phyloP scores from a whole-genome alignment of 2,888 invertebrate species.

The Punctoribates punctum region DNA sequence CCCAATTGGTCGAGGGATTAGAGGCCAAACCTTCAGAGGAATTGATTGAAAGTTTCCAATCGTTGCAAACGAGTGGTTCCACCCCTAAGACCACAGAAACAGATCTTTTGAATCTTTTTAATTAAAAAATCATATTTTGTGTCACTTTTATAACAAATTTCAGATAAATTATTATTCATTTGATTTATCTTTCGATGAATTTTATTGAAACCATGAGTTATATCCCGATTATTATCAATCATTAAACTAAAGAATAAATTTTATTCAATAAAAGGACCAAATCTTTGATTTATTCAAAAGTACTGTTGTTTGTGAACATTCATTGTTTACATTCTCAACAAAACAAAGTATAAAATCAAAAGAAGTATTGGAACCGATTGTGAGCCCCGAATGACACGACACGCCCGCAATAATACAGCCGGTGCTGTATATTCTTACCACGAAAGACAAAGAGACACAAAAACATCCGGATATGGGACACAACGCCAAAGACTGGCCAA shows the following conservation, averaged over 20 bases:
- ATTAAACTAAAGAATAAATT: too few relatives aligned
- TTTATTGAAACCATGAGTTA: too few relatives aligned
- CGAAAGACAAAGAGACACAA: conserved; percentile 93
- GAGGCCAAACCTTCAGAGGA: conserved; percentile 9
- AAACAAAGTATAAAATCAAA: too few relatives aligned
- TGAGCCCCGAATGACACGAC: conserved; percentile 72
- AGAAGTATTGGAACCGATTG: background rate
- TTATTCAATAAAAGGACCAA: too few relatives aligned
- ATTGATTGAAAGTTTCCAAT: conserved; percentile 1
- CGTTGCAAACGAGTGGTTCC: background rate
- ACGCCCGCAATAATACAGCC: conserved; percentile 96
- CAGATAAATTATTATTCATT: too few relatives aligned
- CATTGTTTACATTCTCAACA: too few relatives aligned
- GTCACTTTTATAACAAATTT: background rate
- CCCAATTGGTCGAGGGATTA: conserved; percentile 46
- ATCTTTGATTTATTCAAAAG: too few relatives aligned
- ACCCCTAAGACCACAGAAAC: background rate
- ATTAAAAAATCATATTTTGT: background rate
- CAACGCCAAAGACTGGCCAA: conserved; percentile 71
- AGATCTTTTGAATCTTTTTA: conserved; percentile 24
- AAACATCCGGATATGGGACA: conserved; percentile 82
- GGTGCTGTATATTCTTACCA: conserved; percentile 97
- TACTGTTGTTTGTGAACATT: too few relatives aligned
- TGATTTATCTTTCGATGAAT: too few relatives aligned
- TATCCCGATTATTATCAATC: too few relatives aligned